These are phyloP conservation scores for Dolichallabes microphthalmus DNA, from an alignment of 2,113 vertebrate genomes.

Conservation along the genomic window DNA sequence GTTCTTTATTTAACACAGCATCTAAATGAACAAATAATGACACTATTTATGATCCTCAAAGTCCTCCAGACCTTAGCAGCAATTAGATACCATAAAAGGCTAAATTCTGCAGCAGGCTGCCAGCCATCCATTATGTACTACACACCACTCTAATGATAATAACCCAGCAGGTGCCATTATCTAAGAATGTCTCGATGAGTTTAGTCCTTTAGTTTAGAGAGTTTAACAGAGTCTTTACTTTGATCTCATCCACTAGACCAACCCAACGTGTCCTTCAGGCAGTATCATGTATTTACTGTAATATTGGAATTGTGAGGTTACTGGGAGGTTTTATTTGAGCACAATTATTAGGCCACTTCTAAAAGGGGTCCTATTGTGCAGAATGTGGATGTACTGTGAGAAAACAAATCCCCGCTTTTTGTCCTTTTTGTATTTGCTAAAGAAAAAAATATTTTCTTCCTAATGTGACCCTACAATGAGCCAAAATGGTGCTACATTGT, in stretches of 20 bases:
- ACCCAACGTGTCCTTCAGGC: background rate
- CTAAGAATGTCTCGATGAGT: background rate
- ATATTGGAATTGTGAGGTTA: background rate
- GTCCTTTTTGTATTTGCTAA: no score
- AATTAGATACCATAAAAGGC: background rate
- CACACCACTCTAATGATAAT: background rate
- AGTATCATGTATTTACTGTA: background rate
- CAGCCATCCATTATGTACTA: constrained; percentile 2
- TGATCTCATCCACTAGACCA: background rate
- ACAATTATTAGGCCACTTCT: background rate
- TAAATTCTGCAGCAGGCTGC: background rate
- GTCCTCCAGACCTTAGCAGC: constrained; percentile 7
- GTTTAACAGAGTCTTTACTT: background rate
- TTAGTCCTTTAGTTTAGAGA: background rate
- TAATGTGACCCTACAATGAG: no score
- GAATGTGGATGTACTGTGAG: no score
- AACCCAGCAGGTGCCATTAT: background rate
- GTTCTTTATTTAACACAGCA: background rate
- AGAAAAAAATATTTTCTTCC: no score
- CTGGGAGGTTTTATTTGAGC: background rate
- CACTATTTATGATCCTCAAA: background rate
- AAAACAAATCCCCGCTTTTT: no score
- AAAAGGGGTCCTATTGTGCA: no score
- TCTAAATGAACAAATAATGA: constrained; percentile 2
- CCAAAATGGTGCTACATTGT: no score